Percentiles rank a stretch among this genome's conserved stretches.
Conservation (phyloP, 1,140 invertebrate genomes). For the Caenorhabditis briggsae region DNA sequence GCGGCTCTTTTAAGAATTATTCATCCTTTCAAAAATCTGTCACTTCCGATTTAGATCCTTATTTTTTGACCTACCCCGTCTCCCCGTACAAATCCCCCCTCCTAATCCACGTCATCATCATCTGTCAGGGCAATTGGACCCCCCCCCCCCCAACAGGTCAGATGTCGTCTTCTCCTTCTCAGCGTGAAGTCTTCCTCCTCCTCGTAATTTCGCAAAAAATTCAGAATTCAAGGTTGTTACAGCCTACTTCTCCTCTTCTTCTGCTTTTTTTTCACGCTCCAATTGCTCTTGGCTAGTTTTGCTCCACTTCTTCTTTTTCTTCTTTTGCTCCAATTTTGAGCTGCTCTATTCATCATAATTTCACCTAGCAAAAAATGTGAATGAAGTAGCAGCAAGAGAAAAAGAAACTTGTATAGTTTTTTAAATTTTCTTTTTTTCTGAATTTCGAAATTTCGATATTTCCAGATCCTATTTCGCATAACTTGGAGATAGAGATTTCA, state of each 20-base stretch:
- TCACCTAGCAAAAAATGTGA: not conserved
- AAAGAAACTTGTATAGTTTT: not conserved
- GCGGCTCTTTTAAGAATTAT: too few species aligned
- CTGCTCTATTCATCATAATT: constrained; percentile 36
- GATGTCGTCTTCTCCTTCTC: constrained; percentile 1
- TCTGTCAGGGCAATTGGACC: not conserved
- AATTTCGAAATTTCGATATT: too few species aligned
- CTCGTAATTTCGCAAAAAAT: not conserved
- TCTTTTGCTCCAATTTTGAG: too few species aligned
- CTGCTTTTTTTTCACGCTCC: constrained; percentile 14
- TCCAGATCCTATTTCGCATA: too few species aligned
- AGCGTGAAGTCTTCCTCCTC: not conserved
- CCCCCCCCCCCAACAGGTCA: constrained; percentile 1
- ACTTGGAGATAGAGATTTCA: too few species aligned
- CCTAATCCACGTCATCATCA: not conserved
- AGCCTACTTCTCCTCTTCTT: not conserved
- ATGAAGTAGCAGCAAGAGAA: too few species aligned
- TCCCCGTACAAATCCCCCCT: too few species aligned
- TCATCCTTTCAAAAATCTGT: too few species aligned
- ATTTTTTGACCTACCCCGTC: too few species aligned
- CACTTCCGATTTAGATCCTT: too few species aligned
- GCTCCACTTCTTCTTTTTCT: constrained; percentile 4
- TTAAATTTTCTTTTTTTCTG: not conserved
- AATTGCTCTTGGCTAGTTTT: constrained; percentile 12
- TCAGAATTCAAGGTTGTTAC: constrained; percentile 7